Conservation (phyloP, 2,797 vertebrate genomes). For the Poliocrania exsul region DNA sequence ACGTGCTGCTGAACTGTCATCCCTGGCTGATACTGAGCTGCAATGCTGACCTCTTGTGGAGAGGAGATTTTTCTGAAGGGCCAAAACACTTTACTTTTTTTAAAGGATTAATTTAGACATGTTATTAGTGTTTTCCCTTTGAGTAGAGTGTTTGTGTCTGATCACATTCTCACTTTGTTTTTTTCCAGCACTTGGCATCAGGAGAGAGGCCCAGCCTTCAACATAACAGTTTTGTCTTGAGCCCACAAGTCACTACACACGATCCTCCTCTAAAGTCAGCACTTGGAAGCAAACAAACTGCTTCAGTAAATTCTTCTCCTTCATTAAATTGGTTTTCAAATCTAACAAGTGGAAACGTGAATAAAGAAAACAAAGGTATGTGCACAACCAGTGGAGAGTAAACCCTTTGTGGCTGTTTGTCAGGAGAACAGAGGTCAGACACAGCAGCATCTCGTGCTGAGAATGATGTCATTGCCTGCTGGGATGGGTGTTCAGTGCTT, state of each 20-base stretch:
- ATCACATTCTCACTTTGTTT: background rate
- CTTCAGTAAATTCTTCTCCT: slow-evolving; percentile 57
- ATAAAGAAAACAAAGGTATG: slow-evolving; percentile 82
- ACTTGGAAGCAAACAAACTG: slow-evolving; percentile 58
- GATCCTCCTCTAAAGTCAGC: slow-evolving; percentile 63
- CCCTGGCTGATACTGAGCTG: background rate
- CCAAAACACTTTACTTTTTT: background rate
- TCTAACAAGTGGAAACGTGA: slow-evolving; percentile 75
- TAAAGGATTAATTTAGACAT: background rate
- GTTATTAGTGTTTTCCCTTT: background rate
- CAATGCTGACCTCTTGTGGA: slow-evolving; percentile 45
- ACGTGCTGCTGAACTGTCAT: background rate
- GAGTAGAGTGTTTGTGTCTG: background rate
- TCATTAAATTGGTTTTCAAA: slow-evolving; percentile 78
- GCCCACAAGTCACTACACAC: slow-evolving; percentile 10
- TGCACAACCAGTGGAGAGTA: background rate
- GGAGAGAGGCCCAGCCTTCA: slow-evolving; percentile 69
- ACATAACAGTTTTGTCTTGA: slow-evolving; percentile 42
- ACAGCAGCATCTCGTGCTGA: background rate
- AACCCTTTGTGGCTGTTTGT: background rate
- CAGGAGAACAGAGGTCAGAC: background rate
- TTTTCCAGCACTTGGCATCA: slow-evolving; percentile 57
- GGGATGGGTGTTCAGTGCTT: background rate
- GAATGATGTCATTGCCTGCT: background rate
- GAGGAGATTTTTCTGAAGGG: background rate